Evolutionary conservation across 1,140 invertebrate species (phyloP).

Genomic region (Caenorhabditis latens): DNA sequence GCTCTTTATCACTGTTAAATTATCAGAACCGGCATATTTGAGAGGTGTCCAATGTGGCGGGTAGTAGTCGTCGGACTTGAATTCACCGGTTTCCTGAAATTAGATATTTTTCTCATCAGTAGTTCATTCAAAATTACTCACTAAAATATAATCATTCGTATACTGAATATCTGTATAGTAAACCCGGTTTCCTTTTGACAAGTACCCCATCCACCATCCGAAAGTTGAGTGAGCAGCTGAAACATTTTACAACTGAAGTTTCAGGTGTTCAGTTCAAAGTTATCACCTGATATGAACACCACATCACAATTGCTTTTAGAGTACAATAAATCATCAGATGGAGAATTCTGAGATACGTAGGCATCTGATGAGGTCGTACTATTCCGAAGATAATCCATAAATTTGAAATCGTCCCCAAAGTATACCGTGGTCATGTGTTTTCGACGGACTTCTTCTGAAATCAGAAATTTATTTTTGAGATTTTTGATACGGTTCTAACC

Average conservation of each 20-base stretch:
- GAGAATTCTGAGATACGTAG: slow-evolving; percentile 6
- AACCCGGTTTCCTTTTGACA: slow-evolving; percentile 1
- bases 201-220: slow-evolving; percentile 38
- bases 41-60: slow-evolving; percentile 29
- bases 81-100: slow-evolving; percentile 18
- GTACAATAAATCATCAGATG: slow-evolving; percentile 14
- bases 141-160: slow-evolving; percentile 25
- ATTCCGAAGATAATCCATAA: neutral
- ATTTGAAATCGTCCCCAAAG: slow-evolving; percentile 9
- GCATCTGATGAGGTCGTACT: neutral
- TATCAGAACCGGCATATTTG: slow-evolving; percentile 16
- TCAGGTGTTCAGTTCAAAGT: neutral
- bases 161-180: slow-evolving; percentile 25
- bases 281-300: neutral
- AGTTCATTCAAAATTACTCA: neutral
- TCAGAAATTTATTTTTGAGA: neutral
- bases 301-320: slow-evolving; percentile 17
- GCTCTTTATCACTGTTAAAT: neutral
- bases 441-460: neutral
- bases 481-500: neutral
- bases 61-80: slow-evolving; percentile 12
- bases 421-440: slow-evolving; percentile 4
- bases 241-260: neutral
- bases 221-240: slow-evolving; percentile 35
- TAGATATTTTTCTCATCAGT: neutral